Evolutionary conservation across 2,797 vertebrate species (phyloP), one percentile per base, ranked within the genome.

Genomic region (Potorous gilbertii): DNA sequence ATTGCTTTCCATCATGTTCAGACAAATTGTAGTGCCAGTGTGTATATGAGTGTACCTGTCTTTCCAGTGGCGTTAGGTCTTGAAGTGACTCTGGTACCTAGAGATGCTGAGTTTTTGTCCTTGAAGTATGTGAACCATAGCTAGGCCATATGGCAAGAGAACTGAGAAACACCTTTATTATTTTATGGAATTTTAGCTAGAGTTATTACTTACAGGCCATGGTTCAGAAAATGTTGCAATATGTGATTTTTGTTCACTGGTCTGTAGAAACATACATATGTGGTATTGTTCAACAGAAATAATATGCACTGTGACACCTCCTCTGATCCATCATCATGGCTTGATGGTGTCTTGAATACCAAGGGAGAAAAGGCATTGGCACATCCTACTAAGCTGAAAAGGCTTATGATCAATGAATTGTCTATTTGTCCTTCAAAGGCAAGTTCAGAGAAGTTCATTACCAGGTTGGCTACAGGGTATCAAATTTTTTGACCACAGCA

Each of bases 181-280:
- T 40, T 87, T 46, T 87, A 87, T 50, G 11, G 40, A 87, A 40
- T 50, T 87, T 87, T 28, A 87, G 74, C 74, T 87, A 11, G 74
- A 87, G 40, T 91, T 91, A 93, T 91, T 66, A 34, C 21, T 21
- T 3, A 0, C 0, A n/a, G 91, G 14, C 46, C 34, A 3, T 18
- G 81, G 94, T 91, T 91, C 89, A 92, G 74, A 14, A 66, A 66
- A 62, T 14, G 24, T 55, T 94, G 52, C 40, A 81, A 56, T 59
- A 92, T 93, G 92, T 89, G 74, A 92, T 91, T 18, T 92, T 89
- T 57, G 57, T 94, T 95, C 94, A 96, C 94, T 95, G 66, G 54
- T 14, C 92, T 89, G 56, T 90, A n/a, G 56, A 57, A 93, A 59
- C 94, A 24, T 18, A 52, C 6, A 1, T 34, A 31, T 24, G 0